A percentile compares a stretch with the other conserved stretches of the same genome.
These are phyloP conservation scores for Apamea crenata DNA, from an alignment of 2,888 invertebrate species.

Conservation along the genomic window DNA sequence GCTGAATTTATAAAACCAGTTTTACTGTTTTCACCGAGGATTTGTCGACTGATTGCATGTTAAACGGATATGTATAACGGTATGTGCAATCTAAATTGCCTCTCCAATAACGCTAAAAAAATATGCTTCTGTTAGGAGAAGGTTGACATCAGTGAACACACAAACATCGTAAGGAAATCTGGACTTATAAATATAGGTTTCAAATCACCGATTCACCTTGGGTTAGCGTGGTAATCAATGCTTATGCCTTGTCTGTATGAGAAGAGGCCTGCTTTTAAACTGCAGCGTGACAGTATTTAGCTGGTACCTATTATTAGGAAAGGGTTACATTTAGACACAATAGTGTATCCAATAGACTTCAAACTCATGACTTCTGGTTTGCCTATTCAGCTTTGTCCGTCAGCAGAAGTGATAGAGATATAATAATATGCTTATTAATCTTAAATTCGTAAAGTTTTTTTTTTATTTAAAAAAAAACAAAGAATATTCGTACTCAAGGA, in stretches of 20 bases:
- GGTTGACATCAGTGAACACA: neutral
- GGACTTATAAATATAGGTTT: neutral
- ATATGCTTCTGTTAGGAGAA: neutral
- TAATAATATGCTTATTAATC: neutral
- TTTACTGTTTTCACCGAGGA: neutral
- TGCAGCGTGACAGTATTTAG: neutral
- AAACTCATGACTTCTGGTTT: neutral
- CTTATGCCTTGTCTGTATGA: neutral
- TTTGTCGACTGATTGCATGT: neutral
- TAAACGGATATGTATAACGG: neutral
- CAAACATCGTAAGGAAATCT: neutral
- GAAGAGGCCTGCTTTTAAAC: neutral
- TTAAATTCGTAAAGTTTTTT: neutral
- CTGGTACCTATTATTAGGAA: neutral
- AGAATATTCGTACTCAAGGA: neutral
- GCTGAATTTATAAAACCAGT: neutral
- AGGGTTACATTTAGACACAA: neutral
- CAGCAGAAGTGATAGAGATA: neutral
- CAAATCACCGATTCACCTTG: neutral
- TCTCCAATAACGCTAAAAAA: neutral
- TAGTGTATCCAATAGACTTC: neutral
- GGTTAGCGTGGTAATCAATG: neutral
- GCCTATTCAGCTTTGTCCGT: neutral
- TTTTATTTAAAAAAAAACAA: neutral
- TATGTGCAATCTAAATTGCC: neutral